Base-by-base conservation (phyloP, 2,888 invertebrate species). In the Drosophila ezoana region DNA sequence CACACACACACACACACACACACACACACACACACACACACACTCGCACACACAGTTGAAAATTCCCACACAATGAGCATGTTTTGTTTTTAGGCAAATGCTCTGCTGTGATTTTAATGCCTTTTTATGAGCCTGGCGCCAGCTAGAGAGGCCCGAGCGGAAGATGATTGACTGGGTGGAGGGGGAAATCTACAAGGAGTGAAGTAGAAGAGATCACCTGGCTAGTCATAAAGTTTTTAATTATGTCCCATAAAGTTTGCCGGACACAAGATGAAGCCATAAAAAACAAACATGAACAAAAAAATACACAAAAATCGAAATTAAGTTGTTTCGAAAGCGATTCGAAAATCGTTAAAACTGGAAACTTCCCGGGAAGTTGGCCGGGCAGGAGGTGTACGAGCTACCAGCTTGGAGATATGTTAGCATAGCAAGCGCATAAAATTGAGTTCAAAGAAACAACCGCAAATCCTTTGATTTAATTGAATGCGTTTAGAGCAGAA, bases 161-260 rank as follows among this genome's bases (percentile, higher is more conserved):
- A 10, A 16, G 16, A 20, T 18, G 32, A 1, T 18, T 18, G 33
- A 18, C 28, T 43, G 41, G 6, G 20, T n/a, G 16, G 4, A 28
- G 33, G 3, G 49, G 2, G 37, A 0, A n/a, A 0, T 3, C 35
- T 13, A 35, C 28, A 28, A 20, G 16, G 6, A 14, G 37, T 28
- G 10, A 28, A 40, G 18, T 33, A 41, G 1, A 23, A 23, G 23
- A 47, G 45, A 65, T 65, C 69, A 47, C 45, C 54, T 68, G 63
- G 68, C 45, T 76, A 51, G 67, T 79, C 76, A 81, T 83, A 87
- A 89, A 83, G 67, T 63, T 89, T 28, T 89, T 83, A 84, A 83
- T 89, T 81, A 81, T 74, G 65, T 48, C 52, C 41, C 77, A 69
- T 76, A 79, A 76, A 76, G 49, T 41, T 56, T 16, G 54, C 54